These are phyloP conservation scores for Macrophya annulata DNA, from an alignment of 2,888 invertebrate genomes.

Conservation along the genomic window DNA sequence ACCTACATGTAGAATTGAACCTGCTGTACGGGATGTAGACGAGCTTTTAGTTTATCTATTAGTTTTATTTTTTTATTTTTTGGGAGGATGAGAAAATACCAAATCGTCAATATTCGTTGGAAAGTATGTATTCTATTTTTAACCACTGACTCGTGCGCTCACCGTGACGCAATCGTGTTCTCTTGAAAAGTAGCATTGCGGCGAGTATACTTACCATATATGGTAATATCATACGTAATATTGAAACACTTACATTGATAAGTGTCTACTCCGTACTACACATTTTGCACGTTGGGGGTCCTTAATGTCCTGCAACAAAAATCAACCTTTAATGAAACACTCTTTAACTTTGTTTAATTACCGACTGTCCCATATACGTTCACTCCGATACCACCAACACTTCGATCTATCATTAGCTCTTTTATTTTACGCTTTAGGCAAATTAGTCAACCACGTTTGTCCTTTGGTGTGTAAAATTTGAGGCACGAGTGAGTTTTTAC, in stretches of 20 bases:
- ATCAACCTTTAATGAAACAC: not conserved
- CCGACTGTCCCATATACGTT: not conserved
- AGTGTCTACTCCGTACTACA: conserved; percentile 34
- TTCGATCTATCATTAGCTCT: not conserved
- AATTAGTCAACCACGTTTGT: not conserved
- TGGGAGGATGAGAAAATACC: conserved; percentile 30
- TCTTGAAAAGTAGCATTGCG: conserved; percentile 65
- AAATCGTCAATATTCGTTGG: conserved; percentile 44
- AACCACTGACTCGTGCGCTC: conserved; percentile 75
- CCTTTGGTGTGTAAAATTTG: conserved; percentile 24
- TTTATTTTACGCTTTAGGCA: conserved; percentile 2
- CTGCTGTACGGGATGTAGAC: not conserved
- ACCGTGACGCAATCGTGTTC: conserved; percentile 75
- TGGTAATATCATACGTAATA: conserved; percentile 54
- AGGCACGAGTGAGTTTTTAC: conserved; percentile 7
- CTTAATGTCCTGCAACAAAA: conserved; percentile 25
- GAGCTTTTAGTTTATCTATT: not conserved
- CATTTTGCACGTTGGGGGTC: not conserved
- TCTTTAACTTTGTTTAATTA: not conserved
- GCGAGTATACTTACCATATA: conserved; percentile 53
- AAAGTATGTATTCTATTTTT: conserved; percentile 73
- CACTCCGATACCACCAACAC: not conserved
- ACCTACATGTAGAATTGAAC: not conserved
- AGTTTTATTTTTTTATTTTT: not conserved
- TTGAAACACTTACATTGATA: conserved; percentile 53